These are phyloP conservation scores for Tupaia tana DNA, from an alignment of 2,113 vertebrate species.

Conservation along the genomic window DNA sequence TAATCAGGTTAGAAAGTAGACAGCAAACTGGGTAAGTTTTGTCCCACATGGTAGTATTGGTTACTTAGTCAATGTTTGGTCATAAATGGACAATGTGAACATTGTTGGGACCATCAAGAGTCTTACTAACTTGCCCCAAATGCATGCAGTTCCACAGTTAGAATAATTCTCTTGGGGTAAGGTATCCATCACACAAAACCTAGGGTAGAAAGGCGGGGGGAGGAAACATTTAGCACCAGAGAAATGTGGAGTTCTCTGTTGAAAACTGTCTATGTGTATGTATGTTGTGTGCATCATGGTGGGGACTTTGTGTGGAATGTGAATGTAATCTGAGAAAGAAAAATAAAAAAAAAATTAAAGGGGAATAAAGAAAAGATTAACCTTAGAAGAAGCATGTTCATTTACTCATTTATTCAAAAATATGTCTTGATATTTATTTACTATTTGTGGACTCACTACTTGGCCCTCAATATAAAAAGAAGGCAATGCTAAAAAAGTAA, in stretches of 20 bases:
- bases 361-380: too few species aligned
- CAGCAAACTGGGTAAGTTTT: background rate
- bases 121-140: background rate
- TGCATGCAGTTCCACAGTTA: background rate
- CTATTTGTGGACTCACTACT: background rate
- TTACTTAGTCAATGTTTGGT: background rate
- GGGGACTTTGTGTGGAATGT: too few species aligned
- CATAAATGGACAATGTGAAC: background rate
- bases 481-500: background rate
- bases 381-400: background rate
- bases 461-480: background rate
- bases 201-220: background rate
- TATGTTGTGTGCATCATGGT: too few species aligned
- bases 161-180: background rate
- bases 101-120: background rate
- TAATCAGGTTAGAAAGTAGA: background rate
- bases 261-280: too few species aligned
- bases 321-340: too few species aligned
- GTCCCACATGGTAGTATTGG: background rate
- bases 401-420: constrained; percentile 15
- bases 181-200: background rate
- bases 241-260: too few species aligned
- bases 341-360: too few species aligned
- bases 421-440: background rate
- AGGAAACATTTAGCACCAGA: too few species aligned